phyloP scores from a whole-genome alignment of 2,888 invertebrate species.

The Hirtodrosophila alboralis region DNA sequence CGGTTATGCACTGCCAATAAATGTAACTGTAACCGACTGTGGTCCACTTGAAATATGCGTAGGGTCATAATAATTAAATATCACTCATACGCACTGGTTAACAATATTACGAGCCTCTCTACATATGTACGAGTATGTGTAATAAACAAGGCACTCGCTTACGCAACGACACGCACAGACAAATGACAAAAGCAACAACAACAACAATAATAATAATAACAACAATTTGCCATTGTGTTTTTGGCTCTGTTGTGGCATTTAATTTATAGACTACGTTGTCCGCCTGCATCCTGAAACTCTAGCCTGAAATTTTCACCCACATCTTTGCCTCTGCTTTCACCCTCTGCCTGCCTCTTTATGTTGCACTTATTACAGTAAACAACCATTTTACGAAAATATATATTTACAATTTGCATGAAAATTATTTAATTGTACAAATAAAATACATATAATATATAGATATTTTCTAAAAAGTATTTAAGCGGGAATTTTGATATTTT shows the following conservation, averaged over 20 bases:
- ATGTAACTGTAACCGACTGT: slow-evolving; percentile 36
- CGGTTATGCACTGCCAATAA: slow-evolving; percentile 36
- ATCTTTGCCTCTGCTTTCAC: background rate
- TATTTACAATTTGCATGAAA: too few species aligned
- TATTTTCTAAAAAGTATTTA: too few species aligned
- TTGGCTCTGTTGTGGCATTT: slow-evolving; percentile 48
- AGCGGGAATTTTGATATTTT: too few species aligned
- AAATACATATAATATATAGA: too few species aligned
- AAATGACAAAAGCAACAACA: slow-evolving; percentile 50
- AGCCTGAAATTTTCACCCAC: background rate
- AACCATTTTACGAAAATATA: slow-evolving; percentile 1
- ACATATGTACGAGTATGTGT: slow-evolving; percentile 19
- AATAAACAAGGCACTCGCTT: slow-evolving; percentile 67
- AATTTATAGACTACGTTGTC: slow-evolving; percentile 59
- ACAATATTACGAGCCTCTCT: slow-evolving; percentile 45
- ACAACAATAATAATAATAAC: slow-evolving; percentile 23
- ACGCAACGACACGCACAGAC: slow-evolving; percentile 65
- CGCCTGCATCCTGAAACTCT: slow-evolving; percentile 27
- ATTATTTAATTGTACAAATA: too few species aligned
- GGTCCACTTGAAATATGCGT: slow-evolving; percentile 45
- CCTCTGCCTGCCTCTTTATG: background rate
- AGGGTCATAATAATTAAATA: slow-evolving; percentile 67
- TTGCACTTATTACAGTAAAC: slow-evolving; percentile 24
- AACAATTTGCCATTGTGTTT: slow-evolving; percentile 61
- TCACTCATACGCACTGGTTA: slow-evolving; percentile 68